Evolutionary conservation across 2,888 invertebrate species (phyloP).

Genomic region (Merodon equestris): DNA sequence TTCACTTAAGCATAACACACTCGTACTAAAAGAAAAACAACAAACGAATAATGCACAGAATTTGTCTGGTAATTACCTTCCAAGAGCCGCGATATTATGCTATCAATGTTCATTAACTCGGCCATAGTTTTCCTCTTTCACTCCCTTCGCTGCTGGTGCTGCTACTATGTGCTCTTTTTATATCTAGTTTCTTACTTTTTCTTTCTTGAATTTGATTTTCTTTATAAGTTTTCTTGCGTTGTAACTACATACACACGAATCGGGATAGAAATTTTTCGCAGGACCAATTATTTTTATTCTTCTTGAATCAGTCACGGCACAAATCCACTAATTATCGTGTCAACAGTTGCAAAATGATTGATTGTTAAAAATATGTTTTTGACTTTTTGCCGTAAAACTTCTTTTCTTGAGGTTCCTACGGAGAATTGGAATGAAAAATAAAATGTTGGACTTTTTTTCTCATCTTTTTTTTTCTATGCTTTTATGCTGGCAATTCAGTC

Average conservation of each 20-base stretch:
- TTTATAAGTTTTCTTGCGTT: too few relatives aligned
- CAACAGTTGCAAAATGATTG: slow-evolving; percentile 40
- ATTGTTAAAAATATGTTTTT: slow-evolving; percentile 37
- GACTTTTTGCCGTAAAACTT: slow-evolving; percentile 43
- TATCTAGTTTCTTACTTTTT: slow-evolving; percentile 13
- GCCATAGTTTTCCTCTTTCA: slow-evolving; percentile 72
- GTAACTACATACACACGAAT: slow-evolving; percentile 28
- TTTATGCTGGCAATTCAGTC: slow-evolving; percentile 40
- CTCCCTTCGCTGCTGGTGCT: slow-evolving; percentile 11
- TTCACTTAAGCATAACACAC: too few relatives aligned
- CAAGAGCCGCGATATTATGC: slow-evolving; percentile 77
- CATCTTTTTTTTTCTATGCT: too few relatives aligned
- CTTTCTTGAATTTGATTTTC: too few relatives aligned
- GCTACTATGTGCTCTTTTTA: not conserved
- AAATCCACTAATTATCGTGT: slow-evolving; percentile 28
- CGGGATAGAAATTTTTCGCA: not conserved
- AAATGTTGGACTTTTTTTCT: slow-evolving; percentile 22
- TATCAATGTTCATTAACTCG: slow-evolving; percentile 78
- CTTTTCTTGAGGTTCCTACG: slow-evolving; percentile 57
- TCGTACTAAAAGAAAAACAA: too few relatives aligned
- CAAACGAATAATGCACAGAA: too few relatives aligned
- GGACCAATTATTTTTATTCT: slow-evolving; percentile 12
- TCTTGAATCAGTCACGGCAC: slow-evolving; percentile 25
- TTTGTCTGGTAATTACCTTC: slow-evolving; percentile 73
- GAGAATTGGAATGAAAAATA: slow-evolving; percentile 34